Conservation (phyloP, 2,797 vertebrate genomes). For the Lacerta agilis region DNA sequence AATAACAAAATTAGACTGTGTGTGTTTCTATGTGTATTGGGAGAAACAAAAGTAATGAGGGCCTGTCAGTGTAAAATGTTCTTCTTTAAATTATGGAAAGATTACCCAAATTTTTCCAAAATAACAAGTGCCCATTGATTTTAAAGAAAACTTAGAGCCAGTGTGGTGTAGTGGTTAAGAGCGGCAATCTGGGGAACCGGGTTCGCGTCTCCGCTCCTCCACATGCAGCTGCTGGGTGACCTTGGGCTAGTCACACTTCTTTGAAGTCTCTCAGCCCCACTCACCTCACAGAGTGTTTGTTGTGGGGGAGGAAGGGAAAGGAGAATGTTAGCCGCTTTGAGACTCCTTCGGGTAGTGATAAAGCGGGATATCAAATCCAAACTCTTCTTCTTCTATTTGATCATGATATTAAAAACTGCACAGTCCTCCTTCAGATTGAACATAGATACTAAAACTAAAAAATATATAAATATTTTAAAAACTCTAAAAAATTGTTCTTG, state of each 20-base stretch:
- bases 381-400: background rate
- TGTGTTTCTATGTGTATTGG: background rate
- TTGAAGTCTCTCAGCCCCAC: no score
- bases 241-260: no score
- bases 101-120: constrained; percentile 2
- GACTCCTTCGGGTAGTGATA: no score
- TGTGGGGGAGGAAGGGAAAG: no score
- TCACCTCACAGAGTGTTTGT: no score
- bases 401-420: constrained; percentile 8
- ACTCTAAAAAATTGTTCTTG: background rate
- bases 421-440: background rate
- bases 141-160: background rate
- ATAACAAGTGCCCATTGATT: constrained; percentile 4
- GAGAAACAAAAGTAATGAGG: constrained; percentile 46
- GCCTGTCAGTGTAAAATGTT: constrained; percentile 23
- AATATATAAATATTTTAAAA: background rate
- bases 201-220: no score
- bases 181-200: no score
- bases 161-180: no score
- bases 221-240: no score
- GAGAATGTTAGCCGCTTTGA: no score
- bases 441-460: background rate
- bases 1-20: constrained; percentile 59
- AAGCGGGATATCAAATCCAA: no score
- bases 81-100: constrained; percentile 32